Conservation (phyloP, 2,797 vertebrate species). For the Myripristis jacobus region DNA sequence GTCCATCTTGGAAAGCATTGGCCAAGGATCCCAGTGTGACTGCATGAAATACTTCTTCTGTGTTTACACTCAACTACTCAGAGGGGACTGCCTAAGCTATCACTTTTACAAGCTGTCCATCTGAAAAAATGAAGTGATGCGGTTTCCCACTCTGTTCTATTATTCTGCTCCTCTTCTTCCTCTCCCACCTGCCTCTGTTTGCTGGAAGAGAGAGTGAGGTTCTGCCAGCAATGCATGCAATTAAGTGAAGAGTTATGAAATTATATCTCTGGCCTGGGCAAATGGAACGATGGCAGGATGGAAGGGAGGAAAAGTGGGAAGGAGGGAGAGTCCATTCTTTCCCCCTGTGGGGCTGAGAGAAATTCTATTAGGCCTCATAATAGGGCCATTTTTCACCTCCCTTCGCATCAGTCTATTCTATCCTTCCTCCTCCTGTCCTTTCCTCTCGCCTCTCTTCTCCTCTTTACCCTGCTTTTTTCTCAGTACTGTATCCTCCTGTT, state of each 20-base stretch:
- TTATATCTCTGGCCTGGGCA: slow-evolving; percentile 73
- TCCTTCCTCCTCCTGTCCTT: slow-evolving; percentile 46
- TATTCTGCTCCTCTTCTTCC: slow-evolving; percentile 60
- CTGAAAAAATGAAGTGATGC: slow-evolving; percentile 76
- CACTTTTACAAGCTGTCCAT: slow-evolving; percentile 71
- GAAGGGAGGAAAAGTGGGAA: slow-evolving; percentile 60
- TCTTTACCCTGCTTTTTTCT: slow-evolving; percentile 17
- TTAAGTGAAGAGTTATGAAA: slow-evolving; percentile 82
- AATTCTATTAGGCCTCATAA: slow-evolving; percentile 80
- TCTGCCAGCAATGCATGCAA: slow-evolving; percentile 70
- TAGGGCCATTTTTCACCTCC: slow-evolving; percentile 78
- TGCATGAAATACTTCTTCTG: slow-evolving; percentile 29
- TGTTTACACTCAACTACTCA: slow-evolving; percentile 65
- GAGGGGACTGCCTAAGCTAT: slow-evolving; percentile 55
- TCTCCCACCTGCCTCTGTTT: slow-evolving; percentile 71
- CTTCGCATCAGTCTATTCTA: slow-evolving; percentile 56
- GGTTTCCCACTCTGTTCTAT: slow-evolving; percentile 71
- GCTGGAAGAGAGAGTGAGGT: slow-evolving; percentile 62
- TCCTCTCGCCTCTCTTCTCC: slow-evolving; percentile 47
- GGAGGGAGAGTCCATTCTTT: slow-evolving; percentile 76
- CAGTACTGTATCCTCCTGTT: not conserved
- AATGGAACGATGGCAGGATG: slow-evolving; percentile 73
- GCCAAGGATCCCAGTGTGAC: slow-evolving; percentile 23
- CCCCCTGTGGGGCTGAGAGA: slow-evolving; percentile 68
- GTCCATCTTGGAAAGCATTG: slow-evolving; percentile 12